Base-by-base conservation (phyloP, 2,888 invertebrate species). In the Graphium colonna region DNA sequence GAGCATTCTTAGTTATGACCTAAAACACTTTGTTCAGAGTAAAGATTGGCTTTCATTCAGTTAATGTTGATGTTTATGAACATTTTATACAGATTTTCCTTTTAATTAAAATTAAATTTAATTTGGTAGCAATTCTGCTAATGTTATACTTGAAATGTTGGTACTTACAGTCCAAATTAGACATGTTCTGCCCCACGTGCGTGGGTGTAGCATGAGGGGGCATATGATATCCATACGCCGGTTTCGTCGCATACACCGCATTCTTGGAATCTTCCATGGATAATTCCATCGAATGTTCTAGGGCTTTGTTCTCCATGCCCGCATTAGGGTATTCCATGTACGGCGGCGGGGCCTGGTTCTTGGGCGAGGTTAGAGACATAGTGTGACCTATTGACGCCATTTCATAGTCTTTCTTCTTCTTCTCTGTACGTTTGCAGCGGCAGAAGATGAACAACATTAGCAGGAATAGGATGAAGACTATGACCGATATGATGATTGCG, bases 361-460 rank as follows among this genome's bases (percentile, higher is more conserved):
- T 45, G 59, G 95, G 95, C n/a, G 95, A 93, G 38, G 96, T 95
- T 4, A 54, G 45, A 3, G 54, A 54, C 79, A 96, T 94, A 44
- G 95, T 21, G 13, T 96, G 95, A 52, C 95, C 92, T 61, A 95
- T 95, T 0, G 95, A 94, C 73, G 96, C 96, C 94, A 96, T 95
- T 87, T 97, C 97, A 77, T 96, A 96, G 78, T 97, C 96, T 82
- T 97, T 97, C 79, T 96, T 96, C 77, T 95, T 95, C 65, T 93
- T 93, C 71, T 95, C 95, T 71, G 94, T 94, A 57, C 95, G 92
- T 68, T 95, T 95, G 80, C 96, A 95, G 57, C 95, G 94, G 73
- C 96, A 97, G 90, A 96, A 96, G 73, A 97, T 92, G 65, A 96
- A 90, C 55, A 96, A 82, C 4, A 96, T 67, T 17, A 93, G 93